Conservation (phyloP, 2,888 invertebrate genomes). For the Drosophila paramelanica region DNA sequence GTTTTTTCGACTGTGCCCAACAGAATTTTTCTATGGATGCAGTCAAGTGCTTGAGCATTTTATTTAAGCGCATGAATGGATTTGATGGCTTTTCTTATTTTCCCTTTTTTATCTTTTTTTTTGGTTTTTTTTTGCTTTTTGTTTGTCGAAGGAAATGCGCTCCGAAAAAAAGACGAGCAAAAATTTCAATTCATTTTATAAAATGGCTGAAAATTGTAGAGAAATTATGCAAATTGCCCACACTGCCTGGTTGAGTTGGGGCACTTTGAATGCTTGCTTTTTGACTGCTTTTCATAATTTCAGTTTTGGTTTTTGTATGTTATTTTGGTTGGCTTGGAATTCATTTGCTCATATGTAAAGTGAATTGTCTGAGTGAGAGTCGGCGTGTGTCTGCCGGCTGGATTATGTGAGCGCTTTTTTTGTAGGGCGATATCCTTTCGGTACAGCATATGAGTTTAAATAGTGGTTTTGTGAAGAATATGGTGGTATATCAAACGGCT, state of each 20-base stretch:
- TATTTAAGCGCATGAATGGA: constrained; percentile 83
- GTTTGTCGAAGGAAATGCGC: constrained; percentile 48
- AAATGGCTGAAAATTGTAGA: constrained; percentile 82
- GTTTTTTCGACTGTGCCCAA: constrained; percentile 39
- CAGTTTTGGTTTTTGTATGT: constrained; percentile 36
- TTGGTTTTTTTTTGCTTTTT: constrained; percentile 31
- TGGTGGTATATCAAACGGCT: too few relatives aligned
- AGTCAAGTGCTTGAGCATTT: constrained; percentile 83
- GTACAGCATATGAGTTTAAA: constrained; percentile 11
- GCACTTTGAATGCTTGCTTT: constrained; percentile 71
- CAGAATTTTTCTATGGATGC: constrained; percentile 80
- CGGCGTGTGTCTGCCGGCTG: constrained; percentile 33
- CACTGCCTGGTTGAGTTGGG: constrained; percentile 27
- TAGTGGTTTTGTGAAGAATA: not conserved
- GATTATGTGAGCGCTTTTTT: constrained; percentile 42
- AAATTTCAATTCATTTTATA: constrained; percentile 82
- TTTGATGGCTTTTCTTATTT: constrained; percentile 76
- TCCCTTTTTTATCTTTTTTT: constrained; percentile 4
- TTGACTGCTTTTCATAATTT: constrained; percentile 71
- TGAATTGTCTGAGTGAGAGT: constrained; percentile 61
- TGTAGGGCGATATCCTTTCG: constrained; percentile 14
- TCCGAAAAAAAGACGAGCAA: constrained; percentile 52
- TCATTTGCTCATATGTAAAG: constrained; percentile 79
- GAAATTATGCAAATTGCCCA: constrained; percentile 79
- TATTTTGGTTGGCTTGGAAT: constrained; percentile 52